phyloP scores from a whole-genome alignment of 2,113 vertebrate genomes.

The Lipophrys pholis region DNA sequence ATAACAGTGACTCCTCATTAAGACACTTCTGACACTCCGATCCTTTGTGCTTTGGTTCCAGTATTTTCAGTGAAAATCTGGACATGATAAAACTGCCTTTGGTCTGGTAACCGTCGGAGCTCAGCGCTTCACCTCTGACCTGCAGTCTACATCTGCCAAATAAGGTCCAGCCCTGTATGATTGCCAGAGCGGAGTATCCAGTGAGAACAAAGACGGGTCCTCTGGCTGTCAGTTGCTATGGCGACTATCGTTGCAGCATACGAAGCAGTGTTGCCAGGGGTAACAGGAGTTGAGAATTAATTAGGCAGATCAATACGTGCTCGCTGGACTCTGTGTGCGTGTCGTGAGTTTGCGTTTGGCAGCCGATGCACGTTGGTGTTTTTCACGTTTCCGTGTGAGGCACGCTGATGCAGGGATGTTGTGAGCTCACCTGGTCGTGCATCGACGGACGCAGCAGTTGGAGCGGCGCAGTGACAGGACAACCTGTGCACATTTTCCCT shows the following conservation, averaged over 20 bases:
- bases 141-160: background rate
- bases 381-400: background rate
- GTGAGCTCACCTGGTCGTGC: background rate
- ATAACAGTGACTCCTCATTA: too few species aligned
- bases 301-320: slow-evolving; percentile 71
- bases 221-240: slow-evolving; percentile 78
- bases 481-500: slow-evolving; percentile 44
- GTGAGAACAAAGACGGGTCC: slow-evolving; percentile 46
- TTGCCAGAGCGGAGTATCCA: slow-evolving; percentile 43
- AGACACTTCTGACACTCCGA: too few species aligned
- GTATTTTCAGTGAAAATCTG: too few species aligned
- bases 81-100: too few species aligned
- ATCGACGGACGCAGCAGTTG: slow-evolving; percentile 38
- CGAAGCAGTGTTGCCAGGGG: slow-evolving; percentile 80
- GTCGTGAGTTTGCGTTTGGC: background rate
- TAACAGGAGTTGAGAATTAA: slow-evolving; percentile 75
- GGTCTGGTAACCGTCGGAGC: too few species aligned
- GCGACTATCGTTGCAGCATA: slow-evolving; percentile 72
- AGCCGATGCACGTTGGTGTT: background rate
- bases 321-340: slow-evolving; percentile 38
- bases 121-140: slow-evolving; percentile 8
- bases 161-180: slow-evolving; percentile 12
- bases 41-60: too few species aligned
- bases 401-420: background rate
- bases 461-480: slow-evolving; percentile 26